A percentile compares a stretch with the other conserved stretches of the same genome.
Conservation (phyloP, 2,113 vertebrate species). For the Saccopteryx leptura region DNA sequence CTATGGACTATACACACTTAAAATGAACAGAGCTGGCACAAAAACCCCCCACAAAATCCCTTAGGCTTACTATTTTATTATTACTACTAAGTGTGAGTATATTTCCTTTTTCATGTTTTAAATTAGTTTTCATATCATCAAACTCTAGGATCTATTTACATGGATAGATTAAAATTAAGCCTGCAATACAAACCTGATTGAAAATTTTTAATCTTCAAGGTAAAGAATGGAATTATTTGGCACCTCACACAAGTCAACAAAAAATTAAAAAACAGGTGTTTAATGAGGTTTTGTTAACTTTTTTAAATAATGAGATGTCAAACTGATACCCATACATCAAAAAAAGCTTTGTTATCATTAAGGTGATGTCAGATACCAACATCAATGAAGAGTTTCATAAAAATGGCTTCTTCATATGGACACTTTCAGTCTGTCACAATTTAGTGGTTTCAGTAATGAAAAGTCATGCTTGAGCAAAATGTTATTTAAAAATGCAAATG, state of each 20-base stretch:
- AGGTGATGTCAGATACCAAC: not conserved
- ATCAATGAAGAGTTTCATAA: constrained; percentile 3
- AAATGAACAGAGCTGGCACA: constrained; percentile 50
- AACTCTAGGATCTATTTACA: constrained; percentile 63
- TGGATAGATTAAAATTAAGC: constrained; percentile 69
- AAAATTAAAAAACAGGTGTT: constrained; percentile 68
- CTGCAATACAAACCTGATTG: constrained; percentile 61
- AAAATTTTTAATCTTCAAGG: constrained; percentile 66
- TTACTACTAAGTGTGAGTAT: constrained; percentile 16
- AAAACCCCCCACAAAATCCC: not conserved
- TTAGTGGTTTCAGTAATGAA: constrained; percentile 61
- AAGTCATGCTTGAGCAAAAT: constrained; percentile 65
- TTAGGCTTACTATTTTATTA: constrained; percentile 47
- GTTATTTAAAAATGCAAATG: constrained; percentile 72
- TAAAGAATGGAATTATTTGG: constrained; percentile 57
- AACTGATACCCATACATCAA: not conserved
- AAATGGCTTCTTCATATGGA: constrained; percentile 8
- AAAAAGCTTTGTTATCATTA: constrained; percentile 24
- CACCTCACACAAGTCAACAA: constrained; percentile 44
- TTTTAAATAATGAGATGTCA: constrained; percentile 72
- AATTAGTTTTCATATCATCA: constrained; percentile 64
- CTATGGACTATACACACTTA: not conserved
- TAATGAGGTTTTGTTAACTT: constrained; percentile 70
- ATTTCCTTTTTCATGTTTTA: constrained; percentile 49
- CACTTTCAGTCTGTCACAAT: not conserved